phyloP scores from a whole-genome alignment of 2,113 vertebrate species.

The Rhabdomys dilectus region DNA sequence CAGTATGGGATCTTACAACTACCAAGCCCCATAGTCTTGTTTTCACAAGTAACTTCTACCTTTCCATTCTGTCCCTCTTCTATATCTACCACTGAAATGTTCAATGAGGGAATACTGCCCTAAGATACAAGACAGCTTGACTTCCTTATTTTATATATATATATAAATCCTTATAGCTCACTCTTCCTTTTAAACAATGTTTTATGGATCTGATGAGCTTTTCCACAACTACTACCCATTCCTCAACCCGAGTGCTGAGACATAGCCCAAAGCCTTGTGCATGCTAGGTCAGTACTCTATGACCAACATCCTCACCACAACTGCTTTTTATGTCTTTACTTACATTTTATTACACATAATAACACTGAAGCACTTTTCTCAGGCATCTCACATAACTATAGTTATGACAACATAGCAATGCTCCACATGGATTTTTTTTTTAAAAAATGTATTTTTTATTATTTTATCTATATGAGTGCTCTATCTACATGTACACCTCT shows the following conservation, averaged over 20 bases:
- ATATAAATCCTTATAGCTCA: neutral
- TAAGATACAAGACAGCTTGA: conserved; percentile 17
- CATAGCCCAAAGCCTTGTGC: neutral
- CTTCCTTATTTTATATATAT: neutral
- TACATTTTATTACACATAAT: neutral
- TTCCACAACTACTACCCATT: neutral
- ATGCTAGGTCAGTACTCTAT: neutral
- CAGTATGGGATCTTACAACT: neutral
- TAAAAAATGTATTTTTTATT: too few relatives aligned
- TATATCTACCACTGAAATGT: neutral
- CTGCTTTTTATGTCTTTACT: neutral
- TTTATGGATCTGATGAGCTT: neutral
- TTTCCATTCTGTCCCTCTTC: conserved; percentile 8
- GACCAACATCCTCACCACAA: neutral
- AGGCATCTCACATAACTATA: neutral
- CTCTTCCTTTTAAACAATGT: neutral
- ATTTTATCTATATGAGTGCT: too few relatives aligned
- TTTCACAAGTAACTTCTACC: conserved; percentile 4
- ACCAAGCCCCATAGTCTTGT: neutral
- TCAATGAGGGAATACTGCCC: neutral
- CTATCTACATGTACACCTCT: too few relatives aligned
- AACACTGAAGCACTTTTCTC: neutral
- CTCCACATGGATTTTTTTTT: neutral
- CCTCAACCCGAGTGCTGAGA: too few relatives aligned
- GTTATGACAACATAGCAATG: neutral